Evolutionary conservation across 1,140 invertebrate genomes (phyloP), one percentile per base, ranked within the genome.

Genomic region (Pentalonia nigronervosa): DNA sequence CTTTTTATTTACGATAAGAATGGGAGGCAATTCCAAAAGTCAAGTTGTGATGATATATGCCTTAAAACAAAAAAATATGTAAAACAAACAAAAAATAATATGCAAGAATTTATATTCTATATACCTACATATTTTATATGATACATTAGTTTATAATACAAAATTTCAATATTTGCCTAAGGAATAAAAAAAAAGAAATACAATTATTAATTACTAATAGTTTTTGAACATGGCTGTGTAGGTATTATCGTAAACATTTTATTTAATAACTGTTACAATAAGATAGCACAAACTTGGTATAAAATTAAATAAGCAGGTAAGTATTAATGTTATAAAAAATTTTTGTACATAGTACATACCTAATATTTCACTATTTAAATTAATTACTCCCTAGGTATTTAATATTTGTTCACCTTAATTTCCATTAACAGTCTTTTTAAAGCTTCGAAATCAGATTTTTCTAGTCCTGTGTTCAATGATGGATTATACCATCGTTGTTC

Each of bases 401-500:
- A 47, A n/a, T n/a, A 48, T 21, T 53, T 23, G 11, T 90, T 45
- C n/a, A 93, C 91, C 91, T 83, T 93, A 34, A 93, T 93, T n/a
- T 50, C 48, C 3, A n/a, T 20, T 41, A 93, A 84, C 4, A 86
- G 30, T 4, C 34, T 41, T 93, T 84, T 93, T n/a, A 83, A 50
- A 7, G 23, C 25, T 25, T 86, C 48, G 4, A 84, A 86, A 53
- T 93, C 91, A 45, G n/a, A 47, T 53, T 53, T 93, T 41, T 45
- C 45, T 6, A 93, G 48, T 20, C 47, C 81, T 20, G 34, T 41
- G 0, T 34, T 86, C 34, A 30, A 45, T 41, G 81, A 1, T 17
- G 91, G 91, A 93, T 93, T 83, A 56, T 93, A 93, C 91, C 91
- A 93, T 21, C 91, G 34, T 41, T 86, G 84, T 53, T 56, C 91